phyloP scores from a whole-genome alignment of 2,797 vertebrate species.

The Lagocephalus sceleratus region DNA sequence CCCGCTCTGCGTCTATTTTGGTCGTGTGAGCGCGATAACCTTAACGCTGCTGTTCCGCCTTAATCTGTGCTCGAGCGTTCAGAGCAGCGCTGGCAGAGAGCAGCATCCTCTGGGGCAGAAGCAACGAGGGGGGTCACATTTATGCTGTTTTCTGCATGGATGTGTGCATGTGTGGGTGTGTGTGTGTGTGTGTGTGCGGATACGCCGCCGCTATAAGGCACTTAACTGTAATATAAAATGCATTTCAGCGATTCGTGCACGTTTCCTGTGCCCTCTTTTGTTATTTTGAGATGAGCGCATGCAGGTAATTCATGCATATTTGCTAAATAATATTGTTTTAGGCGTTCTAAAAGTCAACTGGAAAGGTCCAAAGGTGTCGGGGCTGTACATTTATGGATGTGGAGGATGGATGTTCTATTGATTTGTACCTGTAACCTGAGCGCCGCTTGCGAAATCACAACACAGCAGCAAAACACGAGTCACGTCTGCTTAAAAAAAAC shows the following conservation, averaged over 20 bases:
- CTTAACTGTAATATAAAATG: too few species aligned
- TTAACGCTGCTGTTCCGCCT: slow-evolving; percentile 72
- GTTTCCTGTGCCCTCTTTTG: slow-evolving; percentile 5
- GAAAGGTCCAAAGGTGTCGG: slow-evolving; percentile 29
- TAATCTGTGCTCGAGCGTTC: slow-evolving; percentile 70
- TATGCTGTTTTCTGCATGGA: slow-evolving; percentile 19
- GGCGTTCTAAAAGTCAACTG: slow-evolving; percentile 6
- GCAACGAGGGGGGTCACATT: slow-evolving; percentile 35
- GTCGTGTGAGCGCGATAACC: slow-evolving; percentile 78
- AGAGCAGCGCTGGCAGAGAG: slow-evolving; percentile 50
- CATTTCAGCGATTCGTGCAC: too few species aligned
- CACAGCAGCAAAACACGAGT: slow-evolving; percentile 44
- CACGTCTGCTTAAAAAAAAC: slow-evolving; percentile 22
- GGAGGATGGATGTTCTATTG: slow-evolving; percentile 60
- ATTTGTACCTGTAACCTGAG: slow-evolving; percentile 71
- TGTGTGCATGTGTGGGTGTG: background rate
- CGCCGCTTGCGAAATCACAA: slow-evolving; percentile 55
- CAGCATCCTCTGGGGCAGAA: slow-evolving; percentile 39
- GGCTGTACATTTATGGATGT: slow-evolving; percentile 50
- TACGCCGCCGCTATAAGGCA: too few species aligned
- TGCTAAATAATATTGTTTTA: slow-evolving; percentile 12
- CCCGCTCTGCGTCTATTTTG: slow-evolving; percentile 76
- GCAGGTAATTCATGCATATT: slow-evolving; percentile 14
- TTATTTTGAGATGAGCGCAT: slow-evolving; percentile 1
- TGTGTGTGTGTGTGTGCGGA: too few species aligned